Evolutionary conservation across 1,140 invertebrate genomes (phyloP).

Genomic region (Pomacea maculata): DNA sequence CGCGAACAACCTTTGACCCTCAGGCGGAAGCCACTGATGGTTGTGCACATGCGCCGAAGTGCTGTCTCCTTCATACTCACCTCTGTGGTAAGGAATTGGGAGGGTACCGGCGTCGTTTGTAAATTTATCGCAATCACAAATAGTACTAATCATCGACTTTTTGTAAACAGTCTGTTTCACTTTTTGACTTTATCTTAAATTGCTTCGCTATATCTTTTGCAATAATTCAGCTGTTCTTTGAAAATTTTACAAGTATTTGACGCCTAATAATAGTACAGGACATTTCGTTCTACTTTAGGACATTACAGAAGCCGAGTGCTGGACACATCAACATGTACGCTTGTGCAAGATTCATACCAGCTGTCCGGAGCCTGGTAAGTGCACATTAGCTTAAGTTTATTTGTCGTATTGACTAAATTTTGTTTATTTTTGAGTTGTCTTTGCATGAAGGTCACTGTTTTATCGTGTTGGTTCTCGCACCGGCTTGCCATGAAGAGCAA

Average conservation of each 20-base stretch:
- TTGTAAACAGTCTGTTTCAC: not conserved
- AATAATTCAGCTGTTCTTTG: not conserved
- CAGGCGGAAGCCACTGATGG: constrained; percentile 19
- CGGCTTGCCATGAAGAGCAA: not conserved
- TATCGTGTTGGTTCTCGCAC: constrained; percentile 5
- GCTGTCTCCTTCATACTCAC: constrained; percentile 40
- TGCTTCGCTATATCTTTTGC: not conserved
- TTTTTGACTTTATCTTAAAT: not conserved
- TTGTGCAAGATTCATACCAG: constrained; percentile 46
- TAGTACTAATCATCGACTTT: constrained; percentile 4
- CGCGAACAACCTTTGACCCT: not conserved
- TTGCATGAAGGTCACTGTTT: constrained; percentile 10
- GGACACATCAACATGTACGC: constrained; percentile 41
- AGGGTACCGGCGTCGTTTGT: constrained; percentile 22
- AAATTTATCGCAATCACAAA: not conserved
- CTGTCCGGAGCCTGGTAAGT: constrained; percentile 48
- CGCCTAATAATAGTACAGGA: too few species aligned
- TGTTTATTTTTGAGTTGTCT: constrained; percentile 8
- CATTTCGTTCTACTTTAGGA: constrained; percentile 23
- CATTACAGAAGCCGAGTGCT: not conserved
- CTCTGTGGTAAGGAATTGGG: constrained; percentile 30
- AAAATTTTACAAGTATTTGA: too few species aligned
- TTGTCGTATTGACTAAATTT: not conserved
- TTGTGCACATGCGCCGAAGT: constrained; percentile 29
- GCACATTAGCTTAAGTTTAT: not conserved